Evolutionary conservation across 2,888 invertebrate species (phyloP).

Genomic region (Willowsia nigromaculata): DNA sequence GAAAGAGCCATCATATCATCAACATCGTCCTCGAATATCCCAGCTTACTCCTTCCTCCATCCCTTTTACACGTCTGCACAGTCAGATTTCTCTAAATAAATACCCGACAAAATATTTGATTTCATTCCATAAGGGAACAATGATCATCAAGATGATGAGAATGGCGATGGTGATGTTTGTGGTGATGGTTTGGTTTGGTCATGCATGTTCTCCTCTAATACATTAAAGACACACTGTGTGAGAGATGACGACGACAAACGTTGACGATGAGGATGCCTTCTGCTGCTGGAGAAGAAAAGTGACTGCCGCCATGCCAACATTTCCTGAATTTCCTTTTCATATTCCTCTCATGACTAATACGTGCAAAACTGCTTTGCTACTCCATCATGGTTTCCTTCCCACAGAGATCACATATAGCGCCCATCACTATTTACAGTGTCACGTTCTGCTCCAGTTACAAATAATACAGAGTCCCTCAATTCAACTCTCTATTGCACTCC

Average conservation of each 20-base stretch:
- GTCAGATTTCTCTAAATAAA: neutral
- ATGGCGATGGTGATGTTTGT: neutral
- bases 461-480: neutral
- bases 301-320: constrained; percentile 20
- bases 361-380: neutral
- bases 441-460: neutral
- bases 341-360: neutral
- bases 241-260: neutral
- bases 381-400: neutral
- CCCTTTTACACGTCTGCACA: too few relatives aligned
- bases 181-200: neutral
- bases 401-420: neutral
- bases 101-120: constrained; percentile 4
- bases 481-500: neutral
- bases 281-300: neutral
- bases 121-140: constrained; percentile 26
- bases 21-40: neutral
- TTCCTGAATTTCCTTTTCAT: neutral
- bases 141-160: neutral
- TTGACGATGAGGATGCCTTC: neutral
- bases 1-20: neutral
- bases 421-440: neutral
- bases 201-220: neutral
- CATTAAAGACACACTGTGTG: too few relatives aligned
- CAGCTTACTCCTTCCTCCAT: neutral